Percentiles rank a stretch among this genome's conserved stretches.
Conservation (phyloP, 2,797 vertebrate genomes). For the Scyliorhinus canicula region DNA sequence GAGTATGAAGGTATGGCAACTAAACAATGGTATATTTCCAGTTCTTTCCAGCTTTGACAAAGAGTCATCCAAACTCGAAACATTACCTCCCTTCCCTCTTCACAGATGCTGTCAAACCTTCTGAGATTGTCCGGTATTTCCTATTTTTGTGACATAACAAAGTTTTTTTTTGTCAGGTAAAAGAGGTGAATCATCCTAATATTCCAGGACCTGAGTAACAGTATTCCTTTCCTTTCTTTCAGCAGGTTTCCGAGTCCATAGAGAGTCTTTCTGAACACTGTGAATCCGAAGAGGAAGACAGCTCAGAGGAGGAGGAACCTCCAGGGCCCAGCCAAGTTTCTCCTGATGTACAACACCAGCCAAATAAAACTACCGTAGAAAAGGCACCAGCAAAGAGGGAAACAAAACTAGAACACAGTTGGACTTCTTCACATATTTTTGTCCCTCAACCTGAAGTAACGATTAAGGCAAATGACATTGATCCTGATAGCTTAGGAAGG, state of each 20-base stretch:
- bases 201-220: not conserved
- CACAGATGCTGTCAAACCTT: no score
- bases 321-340: slow-evolving; percentile 45
- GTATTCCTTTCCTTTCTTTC: slow-evolving; percentile 23
- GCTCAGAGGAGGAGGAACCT: slow-evolving; percentile 54
- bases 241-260: slow-evolving; percentile 39
- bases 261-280: slow-evolving; percentile 45
- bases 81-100: not conserved
- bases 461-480: not conserved
- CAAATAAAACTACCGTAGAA: slow-evolving; percentile 45
- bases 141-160: no score
- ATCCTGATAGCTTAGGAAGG: not conserved
- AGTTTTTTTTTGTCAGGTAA: not conserved
- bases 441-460: not conserved
- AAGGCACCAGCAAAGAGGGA: slow-evolving; percentile 58
- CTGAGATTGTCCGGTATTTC: no score
- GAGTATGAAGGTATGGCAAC: not conserved
- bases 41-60: no score
- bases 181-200: not conserved
- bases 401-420: slow-evolving; percentile 60
- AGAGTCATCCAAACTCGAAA: no score
- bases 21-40: not conserved
- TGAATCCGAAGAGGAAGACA: slow-evolving; percentile 48
- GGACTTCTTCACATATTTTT: slow-evolving; percentile 56
- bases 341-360: slow-evolving; percentile 50